Evolutionary conservation across 2,888 invertebrate species (phyloP).

Genomic region (Apamea crenata): DNA sequence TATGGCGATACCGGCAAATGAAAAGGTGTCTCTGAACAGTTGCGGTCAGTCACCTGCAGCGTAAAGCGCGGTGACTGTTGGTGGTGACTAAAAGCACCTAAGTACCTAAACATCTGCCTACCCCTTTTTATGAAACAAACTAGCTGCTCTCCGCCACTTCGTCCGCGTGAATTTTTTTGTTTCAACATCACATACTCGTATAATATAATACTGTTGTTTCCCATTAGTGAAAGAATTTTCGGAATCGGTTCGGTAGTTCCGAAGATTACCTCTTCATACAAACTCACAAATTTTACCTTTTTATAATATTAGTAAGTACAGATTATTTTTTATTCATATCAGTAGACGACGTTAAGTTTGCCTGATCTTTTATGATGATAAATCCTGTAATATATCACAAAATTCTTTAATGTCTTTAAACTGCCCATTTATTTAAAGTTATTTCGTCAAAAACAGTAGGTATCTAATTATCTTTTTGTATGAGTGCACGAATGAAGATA

Average conservation of each 20-base stretch:
- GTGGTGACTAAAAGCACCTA: background rate
- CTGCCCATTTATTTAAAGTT: conserved; percentile 30
- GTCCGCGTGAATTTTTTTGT: background rate
- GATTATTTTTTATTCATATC: background rate
- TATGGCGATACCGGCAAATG: conserved; percentile 16
- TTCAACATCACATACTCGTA: background rate
- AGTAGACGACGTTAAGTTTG: background rate
- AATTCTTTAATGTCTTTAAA: background rate
- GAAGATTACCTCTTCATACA: background rate
- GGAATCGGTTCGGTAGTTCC: background rate
- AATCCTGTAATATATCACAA: background rate
- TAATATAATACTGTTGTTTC: background rate
- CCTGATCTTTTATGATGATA: background rate
- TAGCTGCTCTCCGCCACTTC: background rate
- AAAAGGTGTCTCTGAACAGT: conserved; percentile 8
- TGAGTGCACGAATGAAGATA: conserved; percentile 69
- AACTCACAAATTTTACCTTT: background rate
- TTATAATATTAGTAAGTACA: background rate
- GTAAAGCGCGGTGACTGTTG: background rate
- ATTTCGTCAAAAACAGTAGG: conserved; percentile 59
- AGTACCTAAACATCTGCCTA: background rate
- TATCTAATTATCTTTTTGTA: conserved; percentile 71
- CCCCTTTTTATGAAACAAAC: background rate
- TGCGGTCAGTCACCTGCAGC: conserved; percentile 10
- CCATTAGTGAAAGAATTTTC: background rate